A percentile compares a stretch with the other conserved stretches of the same genome.
These are phyloP conservation scores for Yoshiicerus persimilis DNA, from an alignment of 1,140 invertebrate genomes.

Conservation along the genomic window DNA sequence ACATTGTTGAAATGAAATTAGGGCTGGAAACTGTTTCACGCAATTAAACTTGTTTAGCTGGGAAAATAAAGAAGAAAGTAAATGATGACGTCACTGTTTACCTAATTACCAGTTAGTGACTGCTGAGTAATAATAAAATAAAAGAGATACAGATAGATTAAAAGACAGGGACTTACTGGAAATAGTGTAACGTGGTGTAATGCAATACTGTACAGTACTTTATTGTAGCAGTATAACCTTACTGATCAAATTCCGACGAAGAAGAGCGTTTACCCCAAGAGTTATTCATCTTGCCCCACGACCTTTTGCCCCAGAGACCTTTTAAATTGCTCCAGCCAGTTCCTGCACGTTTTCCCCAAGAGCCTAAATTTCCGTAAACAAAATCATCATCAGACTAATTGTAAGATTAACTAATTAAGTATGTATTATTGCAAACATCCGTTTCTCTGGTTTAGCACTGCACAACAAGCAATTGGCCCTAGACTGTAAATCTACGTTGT, in stretches of 20 bases:
- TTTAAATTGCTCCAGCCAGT: constrained; percentile 40
- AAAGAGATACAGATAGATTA: background rate
- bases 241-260: background rate
- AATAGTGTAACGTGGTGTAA: background rate
- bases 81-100: no score
- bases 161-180: no score
- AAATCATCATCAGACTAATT: background rate
- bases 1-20: no score
- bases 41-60: no score
- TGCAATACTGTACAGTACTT: background rate
- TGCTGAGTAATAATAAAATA: no score
- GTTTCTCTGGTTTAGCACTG: no score
- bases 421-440: background rate
- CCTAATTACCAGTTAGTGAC: no score
- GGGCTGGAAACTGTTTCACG: no score
- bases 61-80: no score
- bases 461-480: no score
- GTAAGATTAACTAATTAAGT: no score
- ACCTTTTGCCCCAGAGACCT: constrained; percentile 47
- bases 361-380: background rate
- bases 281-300: constrained; percentile 32
- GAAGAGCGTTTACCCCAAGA: constrained; percentile 28
- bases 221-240: background rate
- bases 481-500: no score
- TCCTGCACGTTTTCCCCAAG: constrained; percentile 41